Evolutionary conservation across 2,797 vertebrate genomes (phyloP).

Genomic region (Bucorvus abyssinicus): DNA sequence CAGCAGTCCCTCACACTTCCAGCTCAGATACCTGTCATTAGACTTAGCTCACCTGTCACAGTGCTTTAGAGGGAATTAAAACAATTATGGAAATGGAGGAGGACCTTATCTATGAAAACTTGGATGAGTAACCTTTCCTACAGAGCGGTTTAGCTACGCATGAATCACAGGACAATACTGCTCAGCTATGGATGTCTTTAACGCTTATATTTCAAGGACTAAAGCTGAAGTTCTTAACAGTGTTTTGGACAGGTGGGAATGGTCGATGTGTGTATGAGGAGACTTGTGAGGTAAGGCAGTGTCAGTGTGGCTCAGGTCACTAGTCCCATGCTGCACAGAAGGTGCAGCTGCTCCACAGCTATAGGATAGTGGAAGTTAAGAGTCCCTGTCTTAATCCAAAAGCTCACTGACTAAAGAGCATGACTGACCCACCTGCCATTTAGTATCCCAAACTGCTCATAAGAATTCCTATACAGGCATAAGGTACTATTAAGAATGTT

Average conservation of each 20-base stretch:
- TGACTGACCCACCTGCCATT: neutral
- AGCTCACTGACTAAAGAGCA: neutral
- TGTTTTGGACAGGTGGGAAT: neutral
- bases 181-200: neutral
- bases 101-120: neutral
- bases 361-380: neutral
- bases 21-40: neutral
- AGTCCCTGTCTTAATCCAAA: neutral
- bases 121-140: neutral
- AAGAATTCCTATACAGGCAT: neutral
- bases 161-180: neutral
- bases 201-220: neutral
- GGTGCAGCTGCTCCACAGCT: neutral
- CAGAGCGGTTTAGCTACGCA: accelerated
- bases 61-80: neutral
- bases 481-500: neutral
- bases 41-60: neutral
- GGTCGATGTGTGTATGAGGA: accelerated
- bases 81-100: neutral
- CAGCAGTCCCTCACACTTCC: neutral
- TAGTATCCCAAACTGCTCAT: neutral
- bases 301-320: neutral
- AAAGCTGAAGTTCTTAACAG: neutral
- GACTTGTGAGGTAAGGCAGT: neutral
- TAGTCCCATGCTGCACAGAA: neutral